Base-by-base conservation (phyloP, 2,113 vertebrate species). In the Rhinoderma darwinii region DNA sequence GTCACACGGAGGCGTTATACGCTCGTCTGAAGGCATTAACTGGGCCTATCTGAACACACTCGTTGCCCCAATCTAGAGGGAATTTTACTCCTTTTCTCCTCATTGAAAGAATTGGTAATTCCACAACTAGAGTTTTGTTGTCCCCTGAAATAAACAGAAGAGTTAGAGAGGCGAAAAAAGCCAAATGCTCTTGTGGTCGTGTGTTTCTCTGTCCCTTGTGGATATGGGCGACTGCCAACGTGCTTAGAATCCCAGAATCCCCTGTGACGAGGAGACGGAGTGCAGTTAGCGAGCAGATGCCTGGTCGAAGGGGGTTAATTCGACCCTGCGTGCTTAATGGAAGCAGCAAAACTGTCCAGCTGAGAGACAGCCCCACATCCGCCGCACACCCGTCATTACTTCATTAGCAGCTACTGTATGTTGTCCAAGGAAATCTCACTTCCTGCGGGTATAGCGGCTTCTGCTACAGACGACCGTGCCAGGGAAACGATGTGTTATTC, bases 331-430 rank as follows among this genome's bases (percentile, higher is more conserved):
- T 37, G 51, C 59, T 47, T 56, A 61, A 84, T 76, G 22, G 84
- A 66, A 75, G 30, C 44, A 73, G 44, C 43, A 50, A 63, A 70
- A 47, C 63, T n/a, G 47, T 72, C 84, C 84, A 86, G 75, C 76
- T 30, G 72, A 63, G 74, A 79, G 59, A 72, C 61, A 56, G 61
- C 44, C 76, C 54, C 63, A 86, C 76, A 86, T 86, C 84, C 76
- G 76, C 84, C 73, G 27, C 12, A 72, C 63, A 81, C 76, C n/a
- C 80, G 61, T 72, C 84, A 80, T 86, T 80, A 81, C 76, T 86
- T 86, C 63, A 80, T 86, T 72, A 80, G 84, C 66, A 41, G 76
- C 84, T 80, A 80, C 84, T 72, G 84, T 78, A 86, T 80, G 84
- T 56, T 81, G 79, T 56, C 84, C 84, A 78, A 41, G 76, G 37